Evolutionary conservation across 2,888 invertebrate genomes (phyloP), one percentile per base, ranked within the genome.

Genomic region (Scaptomyza parva): DNA sequence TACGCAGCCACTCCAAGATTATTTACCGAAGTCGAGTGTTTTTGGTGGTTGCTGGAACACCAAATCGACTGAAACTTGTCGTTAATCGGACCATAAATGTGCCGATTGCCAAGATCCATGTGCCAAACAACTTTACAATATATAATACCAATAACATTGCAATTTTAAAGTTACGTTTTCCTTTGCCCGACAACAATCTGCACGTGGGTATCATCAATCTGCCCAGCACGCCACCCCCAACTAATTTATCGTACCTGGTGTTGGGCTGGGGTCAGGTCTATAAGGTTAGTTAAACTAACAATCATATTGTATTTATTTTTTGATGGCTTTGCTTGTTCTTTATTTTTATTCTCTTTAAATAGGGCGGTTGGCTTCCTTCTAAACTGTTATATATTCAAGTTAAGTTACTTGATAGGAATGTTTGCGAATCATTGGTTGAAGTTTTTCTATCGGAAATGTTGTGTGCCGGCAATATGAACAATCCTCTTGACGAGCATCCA

Each of bases 231-330:
- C 48, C 63, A 1, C 41, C 79, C 0, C 1, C 0, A 1, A 7
- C 9, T n/a, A 53, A 52, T 2, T 1, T 9, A 0, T 0, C 0
- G 0, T 78, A 63, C 8, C 33, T 5, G 5, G 82, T 85, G 0
- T 0, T 69, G 22, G 86, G 81, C 17, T 81, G 81, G 81, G 81
- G 81, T 0, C 76, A 79, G n/a, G 3, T 82, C 4, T 82, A 22
- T 14, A 4, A 8, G 17, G 76, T 76, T 35, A 26, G 53, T 57
- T 22, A 2, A 3, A n/a, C 17, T 18, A 35, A 35, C 6, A 12
- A 12, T 45, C 6, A 3, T 4, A 5, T 11, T 44, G 14, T n/a
- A n/a, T n/a, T n/a, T n/a, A n/a, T n/a, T n/a, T 8, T 43, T 33
- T 33, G n/a, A n/a, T 1, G 14, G 5, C 6, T 17, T n/a, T 45